Conservation (phyloP, 2,888 invertebrate species). For the Acrocera orbiculus region DNA sequence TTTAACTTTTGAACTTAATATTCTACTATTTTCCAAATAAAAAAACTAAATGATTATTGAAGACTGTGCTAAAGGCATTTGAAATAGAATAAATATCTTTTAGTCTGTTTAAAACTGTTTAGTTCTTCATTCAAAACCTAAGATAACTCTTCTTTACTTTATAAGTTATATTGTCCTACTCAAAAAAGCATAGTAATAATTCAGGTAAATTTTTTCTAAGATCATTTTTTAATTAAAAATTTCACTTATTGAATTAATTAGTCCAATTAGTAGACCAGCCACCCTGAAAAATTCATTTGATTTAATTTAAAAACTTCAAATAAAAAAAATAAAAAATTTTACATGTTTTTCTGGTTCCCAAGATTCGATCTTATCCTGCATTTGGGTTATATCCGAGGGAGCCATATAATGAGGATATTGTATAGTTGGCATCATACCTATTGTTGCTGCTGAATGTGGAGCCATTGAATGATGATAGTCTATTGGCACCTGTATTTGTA, state of each 20-base stretch:
- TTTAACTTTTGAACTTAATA: too few relatives aligned
- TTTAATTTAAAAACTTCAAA: not conserved
- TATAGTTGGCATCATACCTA: constrained; percentile 25
- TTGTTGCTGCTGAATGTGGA: constrained; percentile 21
- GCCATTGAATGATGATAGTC: constrained; percentile 27
- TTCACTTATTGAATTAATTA: constrained; percentile 10
- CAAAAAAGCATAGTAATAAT: too few relatives aligned
- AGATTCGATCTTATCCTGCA: constrained; percentile 28
- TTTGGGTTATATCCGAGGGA: constrained; percentile 19
- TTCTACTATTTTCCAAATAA: too few relatives aligned
- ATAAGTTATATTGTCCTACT: too few relatives aligned
- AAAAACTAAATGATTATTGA: too few relatives aligned
- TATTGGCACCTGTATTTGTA: constrained; percentile 21
- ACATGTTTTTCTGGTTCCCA: constrained; percentile 33
- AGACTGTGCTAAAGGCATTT: too few relatives aligned
- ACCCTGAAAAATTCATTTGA: constrained; percentile 12
- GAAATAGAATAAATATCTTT: too few relatives aligned
- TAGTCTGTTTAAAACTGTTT: too few relatives aligned
- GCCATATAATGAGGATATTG: constrained; percentile 20
- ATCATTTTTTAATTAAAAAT: too few relatives aligned
- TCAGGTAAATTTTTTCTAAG: too few relatives aligned
- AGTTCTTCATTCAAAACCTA: too few relatives aligned
- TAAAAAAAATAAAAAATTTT: constrained; percentile 1
- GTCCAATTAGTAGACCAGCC: constrained; percentile 26
- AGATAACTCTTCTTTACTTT: too few relatives aligned